Evolutionary conservation across 2,888 invertebrate genomes (phyloP).

Genomic region (Monoplex corrugatus): DNA sequence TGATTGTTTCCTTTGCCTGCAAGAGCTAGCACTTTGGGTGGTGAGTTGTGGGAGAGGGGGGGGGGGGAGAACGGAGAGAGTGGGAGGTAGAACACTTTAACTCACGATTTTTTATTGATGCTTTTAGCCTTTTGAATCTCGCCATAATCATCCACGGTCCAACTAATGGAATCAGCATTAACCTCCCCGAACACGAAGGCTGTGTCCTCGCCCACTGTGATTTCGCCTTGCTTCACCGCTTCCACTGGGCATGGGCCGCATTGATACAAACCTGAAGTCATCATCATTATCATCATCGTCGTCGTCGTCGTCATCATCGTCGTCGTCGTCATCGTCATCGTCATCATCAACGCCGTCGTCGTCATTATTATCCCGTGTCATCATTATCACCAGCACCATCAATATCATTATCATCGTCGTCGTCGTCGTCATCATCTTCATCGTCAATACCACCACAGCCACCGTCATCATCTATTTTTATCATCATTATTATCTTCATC

Average conservation of each 20-base stretch:
- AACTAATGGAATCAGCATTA: constrained; percentile 55
- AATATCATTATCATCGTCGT: neutral
- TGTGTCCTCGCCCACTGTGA: constrained; percentile 50
- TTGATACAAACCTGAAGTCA: constrained; percentile 41
- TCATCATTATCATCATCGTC: neutral
- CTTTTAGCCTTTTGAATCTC: too few species aligned
- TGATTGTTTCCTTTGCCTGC: too few species aligned
- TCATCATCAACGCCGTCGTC: neutral
- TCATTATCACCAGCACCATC: neutral
- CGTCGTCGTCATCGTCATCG: neutral
- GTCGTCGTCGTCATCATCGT: neutral
- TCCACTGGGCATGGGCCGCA: constrained; percentile 52
- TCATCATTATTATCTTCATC: neutral
- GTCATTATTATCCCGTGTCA: neutral
- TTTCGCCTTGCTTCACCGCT: constrained; percentile 52
- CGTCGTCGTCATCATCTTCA: neutral
- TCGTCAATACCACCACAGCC: neutral
- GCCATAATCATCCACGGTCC: constrained; percentile 33
- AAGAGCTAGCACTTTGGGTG: too few species aligned
- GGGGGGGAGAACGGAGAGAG: too few species aligned
- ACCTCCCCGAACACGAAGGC: constrained; percentile 54
- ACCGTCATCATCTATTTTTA: neutral
- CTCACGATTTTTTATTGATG: too few species aligned
- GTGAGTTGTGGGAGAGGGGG: too few species aligned
- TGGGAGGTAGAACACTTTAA: too few species aligned